phyloP scores from a whole-genome alignment of 2,113 vertebrate genomes.

The Regulus satrapa region DNA sequence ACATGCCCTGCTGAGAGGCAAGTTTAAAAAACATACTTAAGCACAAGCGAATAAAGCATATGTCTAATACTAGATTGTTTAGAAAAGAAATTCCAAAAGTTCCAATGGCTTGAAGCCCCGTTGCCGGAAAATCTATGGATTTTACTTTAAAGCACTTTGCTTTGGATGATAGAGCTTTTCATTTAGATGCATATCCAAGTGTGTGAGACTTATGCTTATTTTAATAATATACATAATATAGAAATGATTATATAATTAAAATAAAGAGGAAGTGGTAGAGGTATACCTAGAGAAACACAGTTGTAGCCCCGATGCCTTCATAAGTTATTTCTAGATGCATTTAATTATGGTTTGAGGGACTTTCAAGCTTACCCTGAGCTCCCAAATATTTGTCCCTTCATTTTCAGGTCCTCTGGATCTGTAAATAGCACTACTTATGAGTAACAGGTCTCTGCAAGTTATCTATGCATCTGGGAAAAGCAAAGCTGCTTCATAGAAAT shows the following conservation, averaged over 20 bases:
- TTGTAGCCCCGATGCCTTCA: not conserved
- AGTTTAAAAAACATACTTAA: not conserved
- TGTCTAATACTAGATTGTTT: not conserved
- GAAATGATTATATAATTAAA: not conserved
- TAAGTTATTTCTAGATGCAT: not conserved
- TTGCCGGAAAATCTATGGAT: not conserved
- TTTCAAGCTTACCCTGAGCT: not conserved
- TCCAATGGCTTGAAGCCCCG: not conserved
- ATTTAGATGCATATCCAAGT: not conserved
- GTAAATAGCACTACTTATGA: not conserved
- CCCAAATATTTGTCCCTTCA: not conserved
- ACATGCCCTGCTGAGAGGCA: not conserved
- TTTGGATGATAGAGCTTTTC: not conserved
- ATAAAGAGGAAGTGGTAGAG: not conserved
- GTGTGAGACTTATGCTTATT: not conserved
- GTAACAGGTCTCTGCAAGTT: not conserved
- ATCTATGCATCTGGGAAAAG: not conserved
- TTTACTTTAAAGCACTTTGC: not conserved
- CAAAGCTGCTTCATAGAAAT: not conserved
- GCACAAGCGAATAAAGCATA: not conserved
- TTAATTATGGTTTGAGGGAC: not conserved
- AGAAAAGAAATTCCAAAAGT: not conserved
- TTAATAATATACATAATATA: not conserved
- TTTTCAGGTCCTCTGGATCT: not conserved
- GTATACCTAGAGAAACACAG: not conserved